A percentile compares a stretch with the other conserved stretches of the same genome.
phyloP scores from a whole-genome alignment of 64 coral and sea anemone genomes.

The Pachyseris speciosa region DNA sequence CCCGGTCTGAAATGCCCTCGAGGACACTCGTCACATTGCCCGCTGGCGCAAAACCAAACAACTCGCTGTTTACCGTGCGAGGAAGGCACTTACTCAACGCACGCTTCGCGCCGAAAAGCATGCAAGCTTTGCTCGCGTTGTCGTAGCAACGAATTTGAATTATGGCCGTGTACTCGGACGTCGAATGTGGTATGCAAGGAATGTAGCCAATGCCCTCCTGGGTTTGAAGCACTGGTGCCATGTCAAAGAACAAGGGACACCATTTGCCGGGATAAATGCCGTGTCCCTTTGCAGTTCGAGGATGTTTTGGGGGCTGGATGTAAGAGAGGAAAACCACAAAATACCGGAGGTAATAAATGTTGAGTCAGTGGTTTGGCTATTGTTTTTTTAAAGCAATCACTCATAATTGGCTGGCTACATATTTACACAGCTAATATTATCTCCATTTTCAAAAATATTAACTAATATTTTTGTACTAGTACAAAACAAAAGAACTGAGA shows the following conservation, averaged over 20 bases:
- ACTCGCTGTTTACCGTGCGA: neutral
- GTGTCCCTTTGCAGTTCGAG: neutral
- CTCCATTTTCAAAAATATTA: no score
- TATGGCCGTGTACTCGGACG: neutral
- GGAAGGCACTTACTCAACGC: neutral
- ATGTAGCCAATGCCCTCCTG: neutral
- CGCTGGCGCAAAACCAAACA: neutral
- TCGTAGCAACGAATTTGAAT: neutral
- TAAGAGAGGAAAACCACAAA: neutral
- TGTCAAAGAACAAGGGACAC: slow-evolving; percentile 7
- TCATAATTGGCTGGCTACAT: no score
- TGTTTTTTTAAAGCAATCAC: no score
- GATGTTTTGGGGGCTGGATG: neutral
- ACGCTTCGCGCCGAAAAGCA: neutral
- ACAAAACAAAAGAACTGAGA: no score
- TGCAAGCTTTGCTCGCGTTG: slow-evolving; percentile 2
- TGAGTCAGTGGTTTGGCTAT: no score
- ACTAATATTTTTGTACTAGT: no score
- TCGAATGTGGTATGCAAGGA: slow-evolving; percentile 14
- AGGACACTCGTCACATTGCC: neutral
- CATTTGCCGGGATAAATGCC: neutral
- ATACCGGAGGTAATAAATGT: neutral
- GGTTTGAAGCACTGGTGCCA: neutral
- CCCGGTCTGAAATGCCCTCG: neutral
- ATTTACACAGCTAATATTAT: no score